phyloP scores from a whole-genome alignment of 92 coral and sea anemone species.

The Epizoanthus fatuus region DNA sequence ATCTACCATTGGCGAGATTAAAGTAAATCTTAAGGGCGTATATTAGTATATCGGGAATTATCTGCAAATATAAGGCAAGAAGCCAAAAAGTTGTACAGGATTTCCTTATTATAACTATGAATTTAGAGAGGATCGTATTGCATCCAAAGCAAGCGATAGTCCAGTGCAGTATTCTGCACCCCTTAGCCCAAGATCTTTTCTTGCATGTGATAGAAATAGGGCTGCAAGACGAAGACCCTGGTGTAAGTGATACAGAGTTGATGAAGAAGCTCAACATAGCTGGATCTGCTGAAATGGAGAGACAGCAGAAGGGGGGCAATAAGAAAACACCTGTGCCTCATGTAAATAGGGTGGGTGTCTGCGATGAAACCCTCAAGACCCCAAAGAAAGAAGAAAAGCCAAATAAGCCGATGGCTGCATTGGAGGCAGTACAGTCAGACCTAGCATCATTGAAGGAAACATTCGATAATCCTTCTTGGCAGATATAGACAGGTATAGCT shows the following conservation, averaged over 20 bases:
- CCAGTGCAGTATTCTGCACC: too few species aligned
- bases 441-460: constrained; percentile 44
- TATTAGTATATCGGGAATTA: too few species aligned
- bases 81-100: too few species aligned
- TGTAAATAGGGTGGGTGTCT: not conserved
- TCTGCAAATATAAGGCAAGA: too few species aligned
- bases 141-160: too few species aligned
- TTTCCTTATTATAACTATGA: too few species aligned
- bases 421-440: constrained; percentile 20
- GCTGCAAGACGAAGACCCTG: constrained; percentile 48
- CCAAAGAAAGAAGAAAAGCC: constrained; percentile 20
- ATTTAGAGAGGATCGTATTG: too few species aligned
- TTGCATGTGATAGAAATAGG: constrained; percentile 70
- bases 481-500: too few species aligned
- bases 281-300: constrained; percentile 54
- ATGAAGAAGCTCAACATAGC: constrained; percentile 55
- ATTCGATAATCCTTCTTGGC: not conserved
- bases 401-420: constrained; percentile 4
- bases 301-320: constrained; percentile 27
- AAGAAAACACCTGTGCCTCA: constrained; percentile 5
- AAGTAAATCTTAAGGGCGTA: not conserved
- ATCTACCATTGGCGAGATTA: too few species aligned
- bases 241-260: constrained; percentile 58
- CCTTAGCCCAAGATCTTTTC: constrained; percentile 58
- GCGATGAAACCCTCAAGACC: not conserved